Evolutionary conservation across 1,140 invertebrate species (phyloP).

Genomic region (Listronotus bonariensis): DNA sequence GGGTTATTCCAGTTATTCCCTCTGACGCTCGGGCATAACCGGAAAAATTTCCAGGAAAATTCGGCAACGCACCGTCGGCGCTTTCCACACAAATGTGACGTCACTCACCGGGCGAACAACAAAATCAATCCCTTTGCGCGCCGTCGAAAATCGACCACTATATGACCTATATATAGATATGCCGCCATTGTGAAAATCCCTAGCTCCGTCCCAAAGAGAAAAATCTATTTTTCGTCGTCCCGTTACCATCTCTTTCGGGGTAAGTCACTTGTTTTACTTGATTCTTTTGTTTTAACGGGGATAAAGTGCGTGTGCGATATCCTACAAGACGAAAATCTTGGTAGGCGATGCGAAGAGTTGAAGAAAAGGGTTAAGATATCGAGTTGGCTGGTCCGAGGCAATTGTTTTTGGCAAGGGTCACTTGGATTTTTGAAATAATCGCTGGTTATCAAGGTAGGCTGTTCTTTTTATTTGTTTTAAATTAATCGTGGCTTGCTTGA

Average conservation of each 20-base stretch:
- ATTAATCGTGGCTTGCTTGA: no score
- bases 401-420: no score
- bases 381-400: no score
- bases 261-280: constrained; percentile 7
- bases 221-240: constrained; percentile 19
- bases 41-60: no score
- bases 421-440: no score
- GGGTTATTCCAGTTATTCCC: no score
- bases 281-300: not conserved
- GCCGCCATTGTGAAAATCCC: constrained; percentile 38
- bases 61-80: not conserved
- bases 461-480: no score
- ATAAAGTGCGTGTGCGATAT: not conserved
- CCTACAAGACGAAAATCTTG: no score
- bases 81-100: not conserved
- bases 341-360: no score
- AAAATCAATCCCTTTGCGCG: constrained; percentile 36
- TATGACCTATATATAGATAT: constrained; percentile 40
- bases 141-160: constrained; percentile 33
- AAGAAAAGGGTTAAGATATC: no score
- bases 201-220: constrained; percentile 27
- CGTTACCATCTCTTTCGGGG: not conserved
- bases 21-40: no score
- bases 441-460: no score
- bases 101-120: constrained; percentile 18